Percentiles rank a stretch among this genome's conserved stretches.
Conservation (phyloP, 2,797 vertebrate genomes). For the Lutjanus argentimaculatus region DNA sequence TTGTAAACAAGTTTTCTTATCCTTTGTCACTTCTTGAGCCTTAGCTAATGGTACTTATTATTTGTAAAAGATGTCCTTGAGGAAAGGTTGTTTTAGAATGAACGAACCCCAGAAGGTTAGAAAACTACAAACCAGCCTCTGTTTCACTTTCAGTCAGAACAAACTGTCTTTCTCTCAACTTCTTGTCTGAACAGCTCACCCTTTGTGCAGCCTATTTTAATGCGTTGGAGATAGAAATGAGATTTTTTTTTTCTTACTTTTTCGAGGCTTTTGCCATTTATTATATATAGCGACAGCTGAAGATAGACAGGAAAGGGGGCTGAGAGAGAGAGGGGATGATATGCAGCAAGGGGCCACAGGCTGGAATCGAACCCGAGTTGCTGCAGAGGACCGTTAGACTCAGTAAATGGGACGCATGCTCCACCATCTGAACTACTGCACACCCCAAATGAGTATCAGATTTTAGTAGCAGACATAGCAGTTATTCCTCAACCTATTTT, state of each 20-base stretch:
- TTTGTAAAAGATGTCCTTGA: background rate
- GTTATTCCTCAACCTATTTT: background rate
- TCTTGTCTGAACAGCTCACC: background rate
- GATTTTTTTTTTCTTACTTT: too few relatives aligned
- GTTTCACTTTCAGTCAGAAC: background rate
- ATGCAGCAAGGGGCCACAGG: too few relatives aligned
- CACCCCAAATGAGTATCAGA: too few relatives aligned
- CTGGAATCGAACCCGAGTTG: too few relatives aligned
- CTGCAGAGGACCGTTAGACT: too few relatives aligned
- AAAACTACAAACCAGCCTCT: slow-evolving; percentile 3
- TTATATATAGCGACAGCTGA: too few relatives aligned
- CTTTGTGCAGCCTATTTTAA: background rate
- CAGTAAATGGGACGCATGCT: too few relatives aligned
- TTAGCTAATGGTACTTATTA: background rate
- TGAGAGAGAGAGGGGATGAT: too few relatives aligned
- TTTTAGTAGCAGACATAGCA: background rate
- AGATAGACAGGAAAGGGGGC: too few relatives aligned
- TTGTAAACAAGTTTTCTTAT: background rate
- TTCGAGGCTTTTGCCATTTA: too few relatives aligned
- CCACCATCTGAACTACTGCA: too few relatives aligned
- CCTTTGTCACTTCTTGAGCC: background rate
- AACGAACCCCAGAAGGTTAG: background rate
- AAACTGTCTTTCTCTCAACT: background rate
- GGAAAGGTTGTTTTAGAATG: background rate
- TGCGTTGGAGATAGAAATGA: background rate